Evolutionary conservation across 1,140 invertebrate species (phyloP), one percentile per base, ranked within the genome.

Genomic region (Scaptomyza graminum): DNA sequence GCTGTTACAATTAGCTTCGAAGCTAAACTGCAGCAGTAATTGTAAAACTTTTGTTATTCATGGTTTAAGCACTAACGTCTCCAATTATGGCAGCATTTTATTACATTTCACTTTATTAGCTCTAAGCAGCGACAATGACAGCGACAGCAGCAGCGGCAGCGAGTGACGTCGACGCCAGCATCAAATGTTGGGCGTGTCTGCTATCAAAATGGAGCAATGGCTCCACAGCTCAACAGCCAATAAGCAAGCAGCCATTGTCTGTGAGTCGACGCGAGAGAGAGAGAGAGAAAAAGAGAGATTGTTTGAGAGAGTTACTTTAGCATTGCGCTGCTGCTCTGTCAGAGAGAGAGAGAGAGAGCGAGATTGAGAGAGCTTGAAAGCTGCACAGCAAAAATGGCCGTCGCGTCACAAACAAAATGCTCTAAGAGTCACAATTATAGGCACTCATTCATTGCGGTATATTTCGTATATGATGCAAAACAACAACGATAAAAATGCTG

Each of bases 381-480:
- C 16, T 37, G 15, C 61, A 47, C 60, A 69, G 70, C n/a, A 74
- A 85, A 76, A 73, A 81, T 87, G 71, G 81, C 78, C 71, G 82
- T 74, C 80, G 68, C n/a, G n/a, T n/a, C n/a, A n/a, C n/a, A 55
- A 51, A 57, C 28, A 59, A 62, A 47, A 52, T 39, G 57, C 68
- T 71, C 70, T 75, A 75, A 80, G 76, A 84, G 81, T 87, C 83
- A 81, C 82, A 87, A 87, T 87, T 88, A 87, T 87, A 80, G 83
- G 74, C 82, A 88, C 82, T 87, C 80, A 87, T 87, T 88, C 83
- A 88, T 88, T 87, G 83, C 83, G 82, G 82, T 87, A 74, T 82
- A 76, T 73, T n/a, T n/a, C n/a, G 82, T 87, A 74, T 82, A 76
- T 76, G 79, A 88, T 88, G 83, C 83, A 71, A 7, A 46, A 46